Evolutionary conservation across 2,113 vertebrate species (phyloP).

Genomic region (Pipa parva): DNA sequence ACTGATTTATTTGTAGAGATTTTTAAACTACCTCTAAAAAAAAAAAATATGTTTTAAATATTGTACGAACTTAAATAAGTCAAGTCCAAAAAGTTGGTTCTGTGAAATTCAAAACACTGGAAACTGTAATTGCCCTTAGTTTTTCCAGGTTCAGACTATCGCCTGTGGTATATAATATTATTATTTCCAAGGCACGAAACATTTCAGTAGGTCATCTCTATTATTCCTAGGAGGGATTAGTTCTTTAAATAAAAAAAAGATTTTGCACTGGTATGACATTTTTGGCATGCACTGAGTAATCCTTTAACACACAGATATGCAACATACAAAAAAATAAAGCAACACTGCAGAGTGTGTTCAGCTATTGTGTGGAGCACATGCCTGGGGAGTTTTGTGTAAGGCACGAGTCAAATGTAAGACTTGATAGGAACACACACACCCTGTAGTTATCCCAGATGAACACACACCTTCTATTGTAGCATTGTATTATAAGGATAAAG

Average conservation of each 20-base stretch:
- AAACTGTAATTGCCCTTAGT: too few relatives aligned
- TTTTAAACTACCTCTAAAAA: too few relatives aligned
- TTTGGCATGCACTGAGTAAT: conserved; percentile 11
- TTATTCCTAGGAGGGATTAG: background rate
- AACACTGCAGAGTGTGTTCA: conserved; percentile 10
- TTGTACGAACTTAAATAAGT: too few relatives aligned
- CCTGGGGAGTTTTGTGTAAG: conserved; percentile 23
- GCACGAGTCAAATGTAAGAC: conserved; percentile 29
- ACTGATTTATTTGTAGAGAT: too few relatives aligned
- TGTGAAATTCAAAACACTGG: too few relatives aligned
- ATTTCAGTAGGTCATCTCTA: background rate
- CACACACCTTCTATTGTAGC: conserved; percentile 35
- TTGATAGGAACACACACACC: conserved; percentile 17
- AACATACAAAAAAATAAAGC: background rate
- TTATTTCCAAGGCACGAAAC: background rate
- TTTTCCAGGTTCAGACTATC: too few relatives aligned
- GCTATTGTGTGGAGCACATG: conserved; percentile 20
- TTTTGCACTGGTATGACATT: background rate
- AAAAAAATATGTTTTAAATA: too few relatives aligned
- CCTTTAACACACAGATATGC: conserved; percentile 16
- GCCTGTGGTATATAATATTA: background rate
- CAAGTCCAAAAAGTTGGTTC: too few relatives aligned
- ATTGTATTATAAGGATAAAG: conserved; percentile 16
- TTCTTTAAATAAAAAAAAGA: background rate
- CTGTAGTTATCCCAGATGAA: conserved; percentile 19